Base-by-base conservation (phyloP, 2,888 invertebrate genomes). In the Agrenia bidenticulata region DNA sequence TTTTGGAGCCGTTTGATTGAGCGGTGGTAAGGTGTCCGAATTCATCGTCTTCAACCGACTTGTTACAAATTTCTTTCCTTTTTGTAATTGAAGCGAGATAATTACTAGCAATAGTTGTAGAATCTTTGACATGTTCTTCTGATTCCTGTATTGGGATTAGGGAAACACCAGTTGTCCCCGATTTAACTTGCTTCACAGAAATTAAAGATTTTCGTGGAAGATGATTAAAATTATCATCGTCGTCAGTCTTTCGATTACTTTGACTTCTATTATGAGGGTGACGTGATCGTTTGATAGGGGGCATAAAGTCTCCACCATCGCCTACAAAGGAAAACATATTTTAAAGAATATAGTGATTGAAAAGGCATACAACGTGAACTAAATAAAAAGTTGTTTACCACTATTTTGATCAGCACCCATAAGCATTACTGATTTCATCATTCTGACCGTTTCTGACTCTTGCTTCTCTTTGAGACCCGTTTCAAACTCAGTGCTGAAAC, bases 351-450 rank as follows among this genome's bases (percentile, higher is more conserved):
- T n/a, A n/a, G n/a, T n/a, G n/a, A n/a, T n/a, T n/a, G n/a, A n/a
- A n/a, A n/a, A n/a, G n/a, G n/a, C n/a, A n/a, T n/a, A n/a, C n/a
- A n/a, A n/a, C n/a, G n/a, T n/a, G n/a, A 7, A 7, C n/a, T 4
- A 45, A 45, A 45, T 4, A 21, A 45, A 45, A 45, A 19, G 4
- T 7, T 9, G 7, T 27, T 54, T 27, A 54, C 32, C 19, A 15
- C 27, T 32, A 27, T 21, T 32, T 5, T 57, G 4, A 21, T 21
- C 60, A 49, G 17, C 17, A 19, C 50, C 60, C 42, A 26, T 45
- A 21, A 42, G 4, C 49, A 60, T 42, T 5, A 58, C 60, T 26
- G 60, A 60, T 32, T 54, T 53, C 61, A 61, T 53, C 54, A 24
- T 60, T 4, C 19, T 27, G 17, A 37, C 21, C 2, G 50, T 27